Evolutionary conservation across 2,113 vertebrate genomes (phyloP), one percentile per base, ranked within the genome.

Genomic region (Ploceus nigricollis): DNA sequence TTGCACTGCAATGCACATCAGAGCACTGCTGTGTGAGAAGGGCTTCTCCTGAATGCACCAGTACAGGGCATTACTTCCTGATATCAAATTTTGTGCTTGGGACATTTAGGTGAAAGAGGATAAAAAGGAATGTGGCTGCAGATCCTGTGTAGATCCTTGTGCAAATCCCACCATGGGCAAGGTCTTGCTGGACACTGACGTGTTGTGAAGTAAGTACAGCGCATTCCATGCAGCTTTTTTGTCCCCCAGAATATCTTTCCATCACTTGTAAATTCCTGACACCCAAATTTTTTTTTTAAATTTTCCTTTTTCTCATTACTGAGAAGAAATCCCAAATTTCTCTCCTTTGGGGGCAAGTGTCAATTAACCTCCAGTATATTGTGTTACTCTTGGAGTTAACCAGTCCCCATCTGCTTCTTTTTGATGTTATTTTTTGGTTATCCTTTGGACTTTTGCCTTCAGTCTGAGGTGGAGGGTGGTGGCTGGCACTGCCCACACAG

Each of bases 41-140:
- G 60, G 31, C 21, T 78, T 39, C 65, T 89, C 54, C 69, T 39
- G 47, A 53, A 33, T 5, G 54, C 58, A 48, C 10, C 18, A 15
- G 40, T 6, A 7, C 54, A 18, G 40, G 7, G 40, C 40, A 42
- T 42, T 33, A 25, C 37, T 65, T 16, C 25, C 39, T n/a, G 40
- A 15, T 24, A 44, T 22, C 63, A 45, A n/a, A 77, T 56, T 15
- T 64, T 48, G 57, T 48, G 30, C 54, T 73, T 39, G 51, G 87
- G 56, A 23, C 21, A 4, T 16, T 66, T 18, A 27, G 58, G 14
- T n/a, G 69, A 37, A 63, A 60, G 17, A 66, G 50, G 60, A 50
- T 10, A 17, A 44, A 87, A 20, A 68, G 30, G 39, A 69, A 56
- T 0, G 13, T 0, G 6, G 11, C 33, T 35, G 17, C 0, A 3